Conservation (phyloP, 2,888 invertebrate genomes). For the Sesia bembeciformis region DNA sequence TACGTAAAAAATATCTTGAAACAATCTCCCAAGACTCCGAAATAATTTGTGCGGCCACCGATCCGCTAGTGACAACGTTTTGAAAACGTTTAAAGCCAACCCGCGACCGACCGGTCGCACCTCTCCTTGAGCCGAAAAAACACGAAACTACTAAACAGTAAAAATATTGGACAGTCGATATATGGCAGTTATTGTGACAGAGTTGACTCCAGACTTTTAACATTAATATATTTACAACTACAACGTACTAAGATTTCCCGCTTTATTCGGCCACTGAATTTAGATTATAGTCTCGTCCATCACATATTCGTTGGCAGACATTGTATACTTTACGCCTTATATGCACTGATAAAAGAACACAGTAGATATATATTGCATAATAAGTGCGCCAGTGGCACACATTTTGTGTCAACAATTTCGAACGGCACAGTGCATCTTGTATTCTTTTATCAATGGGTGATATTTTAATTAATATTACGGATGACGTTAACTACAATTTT, state of each 20-base stretch:
- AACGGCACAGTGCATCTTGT: too few relatives aligned
- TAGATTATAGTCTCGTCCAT: constrained; percentile 2
- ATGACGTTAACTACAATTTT: too few relatives aligned
- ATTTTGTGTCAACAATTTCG: too few relatives aligned
- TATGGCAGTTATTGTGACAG: constrained; percentile 40
- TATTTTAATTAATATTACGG: too few relatives aligned
- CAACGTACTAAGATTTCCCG: neutral
- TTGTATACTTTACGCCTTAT: neutral
- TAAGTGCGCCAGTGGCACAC: too few relatives aligned
- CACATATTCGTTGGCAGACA: constrained; percentile 4
- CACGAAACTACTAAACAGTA: constrained; percentile 10
- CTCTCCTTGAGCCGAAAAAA: constrained; percentile 22
- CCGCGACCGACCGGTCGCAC: constrained; percentile 5
- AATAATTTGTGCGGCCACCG: constrained; percentile 40
- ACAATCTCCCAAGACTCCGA: constrained; percentile 40
- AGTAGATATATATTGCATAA: too few relatives aligned
- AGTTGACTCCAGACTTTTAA: neutral
- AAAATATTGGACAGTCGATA: constrained; percentile 30
- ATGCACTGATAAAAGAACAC: too few relatives aligned
- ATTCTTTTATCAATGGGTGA: too few relatives aligned
- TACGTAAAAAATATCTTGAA: constrained; percentile 15
- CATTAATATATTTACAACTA: neutral
- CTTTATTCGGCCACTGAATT: too few relatives aligned
- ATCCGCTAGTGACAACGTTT: constrained; percentile 16
- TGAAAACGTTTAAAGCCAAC: constrained; percentile 32